phyloP scores from a whole-genome alignment of 2,113 vertebrate species.

The Mus pahari region DNA sequence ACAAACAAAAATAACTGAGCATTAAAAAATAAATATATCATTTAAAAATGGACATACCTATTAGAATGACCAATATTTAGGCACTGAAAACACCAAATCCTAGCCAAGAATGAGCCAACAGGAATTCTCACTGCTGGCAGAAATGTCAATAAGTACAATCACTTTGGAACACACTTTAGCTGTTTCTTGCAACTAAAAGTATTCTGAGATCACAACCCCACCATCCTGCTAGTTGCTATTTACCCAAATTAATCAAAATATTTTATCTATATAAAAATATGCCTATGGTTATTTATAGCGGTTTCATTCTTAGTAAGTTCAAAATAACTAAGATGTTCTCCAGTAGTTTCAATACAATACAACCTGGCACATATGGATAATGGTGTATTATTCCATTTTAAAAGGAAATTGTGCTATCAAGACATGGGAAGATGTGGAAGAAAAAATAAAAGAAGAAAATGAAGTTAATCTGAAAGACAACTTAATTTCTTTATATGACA shows the following conservation, averaged over 20 bases:
- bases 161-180: neutral
- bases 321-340: neutral
- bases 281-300: neutral
- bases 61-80: neutral
- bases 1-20: neutral
- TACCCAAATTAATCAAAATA: neutral
- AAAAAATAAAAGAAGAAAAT: neutral
- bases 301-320: constrained; percentile 27
- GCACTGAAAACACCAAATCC: neutral
- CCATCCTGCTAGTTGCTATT: neutral
- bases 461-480: neutral
- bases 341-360: neutral
- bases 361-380: too few species aligned
- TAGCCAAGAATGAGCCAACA: neutral
- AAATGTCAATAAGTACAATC: neutral
- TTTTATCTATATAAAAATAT: neutral
- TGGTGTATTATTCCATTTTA: too few species aligned
- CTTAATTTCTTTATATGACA: neutral
- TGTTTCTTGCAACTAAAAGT: neutral
- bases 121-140: neutral
- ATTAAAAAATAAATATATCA: neutral
- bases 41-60: neutral
- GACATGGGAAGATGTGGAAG: too few species aligned
- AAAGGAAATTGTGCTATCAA: too few species aligned
- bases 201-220: neutral